Base-by-base conservation (phyloP, 2,888 invertebrate species). In the Capitulum mitella region DNA sequence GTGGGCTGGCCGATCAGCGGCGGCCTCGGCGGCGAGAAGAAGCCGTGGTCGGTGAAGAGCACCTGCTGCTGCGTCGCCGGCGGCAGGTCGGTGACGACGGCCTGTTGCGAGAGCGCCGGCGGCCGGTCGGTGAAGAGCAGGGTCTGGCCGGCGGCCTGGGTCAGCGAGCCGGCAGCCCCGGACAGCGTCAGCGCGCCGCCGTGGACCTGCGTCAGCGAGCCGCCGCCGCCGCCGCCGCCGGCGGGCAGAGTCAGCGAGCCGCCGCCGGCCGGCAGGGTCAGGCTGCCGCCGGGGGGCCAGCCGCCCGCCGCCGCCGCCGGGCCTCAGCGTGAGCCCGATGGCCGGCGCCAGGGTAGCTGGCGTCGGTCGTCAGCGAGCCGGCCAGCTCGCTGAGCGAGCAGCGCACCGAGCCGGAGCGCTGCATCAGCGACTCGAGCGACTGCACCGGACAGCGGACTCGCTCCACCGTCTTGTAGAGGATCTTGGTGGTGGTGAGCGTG, bases 141-240 rank as follows among this genome's bases (percentile, higher is more conserved):
- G n/a, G 43, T 43, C 6, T 43, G 51, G 19, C 75, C n/a, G 77
- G 77, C 77, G 77, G 77, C 40, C 77, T 61, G 77, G 79, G 61
- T 79, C 12, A 51, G 51, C 19, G 51, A 51, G 51, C 19, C 51
- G 43, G 43, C 43, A 43, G 43, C 43, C 6, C 43, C 12, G 43
- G 43, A 8, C 43, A 43, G 43, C 43, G 43, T 43, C 43, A 43
- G 6, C 6, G 43, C 43, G 43, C 51, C 51, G 51, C 51, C 51
- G 10, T 51, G 51, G 51, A 22, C 22, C 51, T 3, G 51, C 3
- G 19, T 51, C 19, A 51, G 51, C 43, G 43, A 43, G 19, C 3
- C 22, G 0, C 58, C 58, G 58, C 58, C 58, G 58, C 16, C 29
- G n/a, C 29, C n/a, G 58, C 58, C n/a, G 58, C 5, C n/a, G 58